Conservation (phyloP, 1,140 invertebrate genomes). For the Cyclargus thomasi region DNA sequence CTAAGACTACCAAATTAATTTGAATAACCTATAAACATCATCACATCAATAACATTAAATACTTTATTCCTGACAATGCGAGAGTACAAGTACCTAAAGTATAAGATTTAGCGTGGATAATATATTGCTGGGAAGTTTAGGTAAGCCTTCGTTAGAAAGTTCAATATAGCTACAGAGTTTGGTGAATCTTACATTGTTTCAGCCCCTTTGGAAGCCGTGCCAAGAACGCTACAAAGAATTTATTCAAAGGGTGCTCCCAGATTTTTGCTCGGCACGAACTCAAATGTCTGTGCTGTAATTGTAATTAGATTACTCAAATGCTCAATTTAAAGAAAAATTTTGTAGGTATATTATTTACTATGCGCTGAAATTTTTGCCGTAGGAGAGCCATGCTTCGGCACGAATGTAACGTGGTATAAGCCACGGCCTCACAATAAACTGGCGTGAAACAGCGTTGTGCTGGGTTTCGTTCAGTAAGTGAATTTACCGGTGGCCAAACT, state of each 20-base stretch:
- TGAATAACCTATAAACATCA: too few species aligned
- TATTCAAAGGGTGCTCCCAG: constrained; percentile 23
- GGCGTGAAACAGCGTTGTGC: too few species aligned
- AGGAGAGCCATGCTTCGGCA: too few species aligned
- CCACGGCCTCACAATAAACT: too few species aligned
- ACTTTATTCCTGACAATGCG: not conserved
- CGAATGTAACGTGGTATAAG: too few species aligned
- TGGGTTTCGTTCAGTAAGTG: too few species aligned
- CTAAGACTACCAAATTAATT: too few species aligned
- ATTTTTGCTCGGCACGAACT: constrained; percentile 3
- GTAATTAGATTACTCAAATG: not conserved
- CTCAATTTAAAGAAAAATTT: not conserved
- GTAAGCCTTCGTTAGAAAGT: constrained; percentile 20
- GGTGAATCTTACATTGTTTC: constrained; percentile 26
- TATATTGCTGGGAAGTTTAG: constrained; percentile 3
- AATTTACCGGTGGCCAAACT: too few species aligned
- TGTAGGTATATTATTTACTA: too few species aligned
- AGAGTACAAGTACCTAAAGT: not conserved
- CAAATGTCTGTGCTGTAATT: constrained; percentile 11
- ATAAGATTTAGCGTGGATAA: not conserved
- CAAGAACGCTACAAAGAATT: constrained; percentile 26
- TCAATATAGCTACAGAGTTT: constrained; percentile 19
- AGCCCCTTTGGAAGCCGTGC: constrained; percentile 27
- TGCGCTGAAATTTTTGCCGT: too few species aligned
- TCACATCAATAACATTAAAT: not conserved